These are phyloP conservation scores for Micrasema minimum DNA, from an alignment of 1,140 invertebrate genomes.

Conservation along the genomic window DNA sequence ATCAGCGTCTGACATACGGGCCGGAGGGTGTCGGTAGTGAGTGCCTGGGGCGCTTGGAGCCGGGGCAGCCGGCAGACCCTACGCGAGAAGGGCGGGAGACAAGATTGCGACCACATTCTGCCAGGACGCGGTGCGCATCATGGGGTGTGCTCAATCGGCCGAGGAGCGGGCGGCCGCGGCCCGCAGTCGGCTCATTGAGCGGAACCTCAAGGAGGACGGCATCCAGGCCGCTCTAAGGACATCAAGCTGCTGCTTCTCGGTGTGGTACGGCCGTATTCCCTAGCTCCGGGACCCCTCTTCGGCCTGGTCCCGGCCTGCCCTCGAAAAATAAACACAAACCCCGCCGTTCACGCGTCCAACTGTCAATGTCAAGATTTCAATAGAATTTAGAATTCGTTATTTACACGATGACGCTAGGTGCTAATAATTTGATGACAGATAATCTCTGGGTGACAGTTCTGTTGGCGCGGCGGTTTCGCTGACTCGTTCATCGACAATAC, in stretches of 20 bases:
- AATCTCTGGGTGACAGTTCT: constrained; percentile 15
- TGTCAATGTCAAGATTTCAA: constrained; percentile 13
- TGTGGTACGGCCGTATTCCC: constrained; percentile 67
- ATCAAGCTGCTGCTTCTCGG: constrained; percentile 97
- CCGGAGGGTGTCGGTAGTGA: constrained; percentile 42
- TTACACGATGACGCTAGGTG: too few relatives aligned
- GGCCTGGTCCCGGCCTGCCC: background rate
- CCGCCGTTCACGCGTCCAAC: constrained; percentile 7
- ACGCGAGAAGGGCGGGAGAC: constrained; percentile 32
- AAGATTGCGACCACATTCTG: constrained; percentile 48
- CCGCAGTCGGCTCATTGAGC: constrained; percentile 96
- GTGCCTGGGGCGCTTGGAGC: constrained; percentile 28
- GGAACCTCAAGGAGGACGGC: constrained; percentile 98
- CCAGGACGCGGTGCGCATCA: constrained; percentile 66
- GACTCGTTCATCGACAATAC: constrained; percentile 11
- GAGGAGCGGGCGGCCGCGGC: constrained; percentile 97
- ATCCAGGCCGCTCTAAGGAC: constrained; percentile 98
- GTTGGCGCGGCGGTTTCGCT: background rate
- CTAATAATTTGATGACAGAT: too few relatives aligned
- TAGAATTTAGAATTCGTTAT: too few relatives aligned
- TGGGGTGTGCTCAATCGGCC: constrained; percentile 99
- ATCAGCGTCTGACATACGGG: constrained; percentile 37
- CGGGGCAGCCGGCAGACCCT: constrained; percentile 29
- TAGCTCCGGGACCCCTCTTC: background rate
- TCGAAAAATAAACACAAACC: constrained; percentile 1